Evolutionary conservation across 2,797 vertebrate species (phyloP).

Genomic region (Semotilus atromaculatus): DNA sequence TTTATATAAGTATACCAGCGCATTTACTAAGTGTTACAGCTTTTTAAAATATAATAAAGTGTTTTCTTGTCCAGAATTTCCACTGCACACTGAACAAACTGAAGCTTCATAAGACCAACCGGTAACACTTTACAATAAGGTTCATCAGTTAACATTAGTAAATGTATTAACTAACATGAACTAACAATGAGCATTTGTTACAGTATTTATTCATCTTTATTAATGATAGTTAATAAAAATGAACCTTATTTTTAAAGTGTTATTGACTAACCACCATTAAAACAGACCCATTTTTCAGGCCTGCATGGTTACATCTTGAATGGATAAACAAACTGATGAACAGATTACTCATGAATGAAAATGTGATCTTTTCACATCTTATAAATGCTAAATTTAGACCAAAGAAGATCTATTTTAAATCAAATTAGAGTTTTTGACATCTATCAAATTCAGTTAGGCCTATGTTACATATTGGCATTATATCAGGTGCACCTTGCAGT

Average conservation of each 20-base stretch:
- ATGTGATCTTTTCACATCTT: not conserved
- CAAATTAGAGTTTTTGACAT: slow-evolving; percentile 15
- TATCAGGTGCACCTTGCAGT: slow-evolving; percentile 28
- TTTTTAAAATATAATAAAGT: not conserved
- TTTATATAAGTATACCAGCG: slow-evolving; percentile 3
- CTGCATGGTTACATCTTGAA: not conserved
- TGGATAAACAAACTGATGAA: not conserved
- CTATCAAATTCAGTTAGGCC: not conserved
- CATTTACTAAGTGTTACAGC: not conserved
- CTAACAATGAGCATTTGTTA: too few species aligned
- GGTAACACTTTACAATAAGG: too few species aligned
- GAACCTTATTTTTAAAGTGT: too few species aligned
- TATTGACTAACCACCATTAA: not conserved
- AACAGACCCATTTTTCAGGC: not conserved
- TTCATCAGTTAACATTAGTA: too few species aligned
- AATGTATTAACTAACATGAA: too few species aligned
- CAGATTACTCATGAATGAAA: not conserved
- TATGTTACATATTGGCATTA: slow-evolving; percentile 26
- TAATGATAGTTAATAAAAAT: too few species aligned
- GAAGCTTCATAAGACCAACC: not conserved
- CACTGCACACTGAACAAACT: not conserved
- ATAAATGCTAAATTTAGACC: not conserved
- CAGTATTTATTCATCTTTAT: too few species aligned
- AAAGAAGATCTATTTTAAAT: not conserved
- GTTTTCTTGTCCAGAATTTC: not conserved